Base-by-base conservation (phyloP, 1,140 invertebrate genomes). In the Cyclargus thomasi region DNA sequence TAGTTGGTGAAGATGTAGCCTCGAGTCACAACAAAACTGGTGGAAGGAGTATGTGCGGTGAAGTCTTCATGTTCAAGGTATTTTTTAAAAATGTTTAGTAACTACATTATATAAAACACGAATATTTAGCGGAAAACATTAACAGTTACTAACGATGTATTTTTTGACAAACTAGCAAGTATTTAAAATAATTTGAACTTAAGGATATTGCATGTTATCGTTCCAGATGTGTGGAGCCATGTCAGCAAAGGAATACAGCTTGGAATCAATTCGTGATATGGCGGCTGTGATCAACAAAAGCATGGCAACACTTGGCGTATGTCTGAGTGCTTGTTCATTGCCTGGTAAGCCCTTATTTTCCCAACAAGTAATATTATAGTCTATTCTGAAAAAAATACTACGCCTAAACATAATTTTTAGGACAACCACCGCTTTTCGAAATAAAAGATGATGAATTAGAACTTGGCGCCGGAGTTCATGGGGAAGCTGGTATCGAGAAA, bases 381-480 rank as follows among this genome's bases (percentile, higher is more conserved):
- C 23, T 6, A 23, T 23, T 23, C 6, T 23, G 6, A 23, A 23
- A 23, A 23, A 23, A 23, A 23, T 23, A 23, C 6, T 23, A 23
- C 23, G 23, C 23, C 2, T 1, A 23, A 23, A 23, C 29, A 29
- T 70, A 63, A 53, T 16, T 62, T 62, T 22, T 53, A 93, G 93
- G 90, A 35, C 90, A 92, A 71, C 88, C 82, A 1, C 92, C 92
- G 0, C 90, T 95, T 65, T 97, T 97, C 76, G 90, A 93, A 18
- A 85, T 97, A 29, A 87, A 88, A 8, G 64, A 86, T 0, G 94
- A 95, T 78, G 93, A 96, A 83, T 93, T 97, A 84, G 96, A 97
- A 89, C 87, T 97, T 8, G 97, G 97, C 0, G 92, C 96, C 21
- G 97, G 97, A 64, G 92, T 97, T 63, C 96, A 97, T 83, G 97